These are phyloP conservation scores for Drosophila peninsularis DNA, from an alignment of 2,888 invertebrate genomes.

Conservation along the genomic window DNA sequence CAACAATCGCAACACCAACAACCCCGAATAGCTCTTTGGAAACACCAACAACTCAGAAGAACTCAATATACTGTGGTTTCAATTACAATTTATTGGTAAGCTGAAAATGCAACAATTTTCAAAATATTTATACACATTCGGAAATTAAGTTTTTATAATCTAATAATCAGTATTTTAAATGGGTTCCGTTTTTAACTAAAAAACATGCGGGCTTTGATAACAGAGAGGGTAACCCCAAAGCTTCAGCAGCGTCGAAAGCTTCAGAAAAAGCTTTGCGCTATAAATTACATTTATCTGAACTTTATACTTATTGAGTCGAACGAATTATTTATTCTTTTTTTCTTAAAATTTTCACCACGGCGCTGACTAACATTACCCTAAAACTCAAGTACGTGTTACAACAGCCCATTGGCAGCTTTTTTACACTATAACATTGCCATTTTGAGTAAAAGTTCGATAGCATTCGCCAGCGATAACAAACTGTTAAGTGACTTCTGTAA, in stretches of 20 bases:
- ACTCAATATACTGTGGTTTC: slow-evolving; percentile 42
- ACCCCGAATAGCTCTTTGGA: slow-evolving; percentile 12
- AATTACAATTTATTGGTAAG: slow-evolving; percentile 81
- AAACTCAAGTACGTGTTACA: background rate
- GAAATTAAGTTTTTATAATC: background rate
- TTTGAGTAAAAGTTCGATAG: slow-evolving; percentile 41
- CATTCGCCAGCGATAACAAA: slow-evolving; percentile 30
- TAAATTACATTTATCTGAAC: slow-evolving; percentile 9
- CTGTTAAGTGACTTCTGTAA: slow-evolving; percentile 27
- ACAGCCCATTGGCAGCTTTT: slow-evolving; percentile 18
- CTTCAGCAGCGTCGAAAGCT: slow-evolving; percentile 18
- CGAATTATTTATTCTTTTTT: background rate
- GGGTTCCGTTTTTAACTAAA: too few species aligned
- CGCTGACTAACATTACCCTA: slow-evolving; percentile 5
- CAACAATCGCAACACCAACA: slow-evolving; percentile 8
- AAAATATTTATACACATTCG: background rate
- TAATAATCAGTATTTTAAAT: background rate
- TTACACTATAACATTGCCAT: slow-evolving; percentile 23
- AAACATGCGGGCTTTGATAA: too few species aligned
- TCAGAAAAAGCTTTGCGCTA: slow-evolving; percentile 16
- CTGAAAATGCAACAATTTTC: slow-evolving; percentile 5
- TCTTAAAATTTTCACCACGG: slow-evolving; percentile 1
- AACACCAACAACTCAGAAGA: slow-evolving; percentile 20
- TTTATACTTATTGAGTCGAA: slow-evolving; percentile 12
- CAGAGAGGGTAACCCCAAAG: background rate